A percentile compares a stretch with the other conserved stretches of the same genome.
Evolutionary conservation across 2,888 invertebrate genomes (phyloP).

Genomic region (Alloplasta piceator): DNA sequence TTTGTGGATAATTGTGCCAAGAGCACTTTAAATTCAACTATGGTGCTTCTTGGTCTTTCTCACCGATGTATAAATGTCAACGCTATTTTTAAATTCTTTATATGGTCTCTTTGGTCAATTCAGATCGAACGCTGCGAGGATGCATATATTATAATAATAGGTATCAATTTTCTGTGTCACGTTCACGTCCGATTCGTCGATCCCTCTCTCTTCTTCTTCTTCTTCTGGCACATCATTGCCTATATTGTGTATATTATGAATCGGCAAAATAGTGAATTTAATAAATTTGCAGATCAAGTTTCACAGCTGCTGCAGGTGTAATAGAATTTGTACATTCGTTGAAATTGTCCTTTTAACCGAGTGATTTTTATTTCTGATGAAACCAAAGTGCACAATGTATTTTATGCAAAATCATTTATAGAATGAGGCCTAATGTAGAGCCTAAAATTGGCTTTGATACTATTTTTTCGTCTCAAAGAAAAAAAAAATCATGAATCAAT

Average conservation of each 20-base stretch:
- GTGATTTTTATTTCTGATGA: too few species aligned
- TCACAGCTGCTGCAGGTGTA: not conserved
- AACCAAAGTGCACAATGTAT: not conserved
- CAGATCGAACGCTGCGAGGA: not conserved
- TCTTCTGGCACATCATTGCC: not conserved
- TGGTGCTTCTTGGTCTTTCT: not conserved
- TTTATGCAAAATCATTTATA: not conserved
- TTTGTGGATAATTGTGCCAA: not conserved
- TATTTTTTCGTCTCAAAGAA: too few species aligned
- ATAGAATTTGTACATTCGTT: too few species aligned
- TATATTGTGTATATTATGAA: not conserved
- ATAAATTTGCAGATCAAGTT: conserved; percentile 2
- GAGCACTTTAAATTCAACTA: not conserved
- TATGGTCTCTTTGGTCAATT: conserved; percentile 1
- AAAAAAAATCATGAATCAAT: too few species aligned
- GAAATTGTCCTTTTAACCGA: too few species aligned
- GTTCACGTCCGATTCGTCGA: not conserved
- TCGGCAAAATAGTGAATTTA: not conserved
- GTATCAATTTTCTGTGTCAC: not conserved
- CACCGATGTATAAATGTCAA: not conserved
- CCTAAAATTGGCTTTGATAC: too few species aligned
- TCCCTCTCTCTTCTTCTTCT: too few species aligned
- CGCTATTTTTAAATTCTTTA: not conserved
- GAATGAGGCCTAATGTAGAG: not conserved
- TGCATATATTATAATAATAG: not conserved